Evolutionary conservation across 2,888 invertebrate genomes (phyloP).

Genomic region (Drosophila monieri): DNA sequence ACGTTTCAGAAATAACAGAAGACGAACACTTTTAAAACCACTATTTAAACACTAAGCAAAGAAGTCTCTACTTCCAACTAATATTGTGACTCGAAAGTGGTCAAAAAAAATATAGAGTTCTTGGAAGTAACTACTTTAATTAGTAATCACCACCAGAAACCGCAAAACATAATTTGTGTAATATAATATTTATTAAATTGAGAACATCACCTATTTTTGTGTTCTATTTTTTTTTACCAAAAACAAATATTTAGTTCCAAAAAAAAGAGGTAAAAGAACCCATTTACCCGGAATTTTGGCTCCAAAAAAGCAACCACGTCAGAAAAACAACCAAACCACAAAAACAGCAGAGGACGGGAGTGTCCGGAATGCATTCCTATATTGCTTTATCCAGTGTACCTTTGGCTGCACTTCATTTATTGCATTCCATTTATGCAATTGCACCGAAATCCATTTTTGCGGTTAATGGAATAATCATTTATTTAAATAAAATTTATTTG

Average conservation of each 20-base stretch:
- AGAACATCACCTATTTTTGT: not conserved
- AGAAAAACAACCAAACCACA: conserved; percentile 62
- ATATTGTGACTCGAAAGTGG: not conserved
- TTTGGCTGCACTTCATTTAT: conserved; percentile 64
- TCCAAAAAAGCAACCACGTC: conserved; percentile 58
- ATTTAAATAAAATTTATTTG: conserved; percentile 70
- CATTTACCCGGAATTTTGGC: conserved; percentile 22
- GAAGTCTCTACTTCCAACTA: no score
- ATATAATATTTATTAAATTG: not conserved
- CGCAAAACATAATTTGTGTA: conserved; percentile 62
- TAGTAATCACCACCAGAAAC: conserved; percentile 25
- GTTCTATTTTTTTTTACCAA: no score
- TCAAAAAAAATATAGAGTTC: not conserved
- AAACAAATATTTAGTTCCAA: not conserved
- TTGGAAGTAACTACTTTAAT: not conserved
- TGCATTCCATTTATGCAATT: conserved; percentile 74
- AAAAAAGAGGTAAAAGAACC: conserved; percentile 5
- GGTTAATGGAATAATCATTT: conserved; percentile 77
- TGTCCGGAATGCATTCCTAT: not conserved
- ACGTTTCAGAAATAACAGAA: conserved; percentile 64
- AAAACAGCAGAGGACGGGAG: conserved; percentile 34
- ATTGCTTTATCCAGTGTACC: not conserved
- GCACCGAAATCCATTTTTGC: conserved; percentile 74
- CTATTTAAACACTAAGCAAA: no score
- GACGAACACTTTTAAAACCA: conserved; percentile 30